phyloP scores from a whole-genome alignment of 1,140 invertebrate species.

The Platorchestia sp. region DNA sequence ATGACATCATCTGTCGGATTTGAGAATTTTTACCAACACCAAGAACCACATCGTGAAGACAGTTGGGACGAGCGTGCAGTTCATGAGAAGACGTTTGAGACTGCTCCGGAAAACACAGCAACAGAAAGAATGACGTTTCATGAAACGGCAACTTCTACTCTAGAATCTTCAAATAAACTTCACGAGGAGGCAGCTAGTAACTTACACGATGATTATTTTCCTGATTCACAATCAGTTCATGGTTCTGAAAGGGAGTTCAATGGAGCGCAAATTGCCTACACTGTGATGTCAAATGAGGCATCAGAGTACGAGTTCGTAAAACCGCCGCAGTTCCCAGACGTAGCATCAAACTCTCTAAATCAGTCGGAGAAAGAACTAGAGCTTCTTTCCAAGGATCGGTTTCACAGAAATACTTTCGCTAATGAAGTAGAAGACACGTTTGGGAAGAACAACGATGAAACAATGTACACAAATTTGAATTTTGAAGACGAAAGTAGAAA shows the following conservation, averaged over 20 bases:
- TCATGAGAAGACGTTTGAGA: neutral
- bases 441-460: neutral
- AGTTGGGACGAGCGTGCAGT: neutral
- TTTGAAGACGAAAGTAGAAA: neutral
- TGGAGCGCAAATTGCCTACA: neutral
- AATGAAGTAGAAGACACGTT: neutral
- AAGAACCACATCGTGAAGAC: neutral
- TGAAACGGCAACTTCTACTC: neutral
- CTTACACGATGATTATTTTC: neutral
- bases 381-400: neutral
- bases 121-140: neutral
- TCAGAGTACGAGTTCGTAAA: neutral
- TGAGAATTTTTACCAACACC: neutral
- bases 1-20: neutral
- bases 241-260: neutral
- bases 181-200: neutral
- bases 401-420: neutral
- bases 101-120: neutral
- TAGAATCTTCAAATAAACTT: neutral
- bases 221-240: neutral
- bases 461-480: neutral
- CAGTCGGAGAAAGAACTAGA: neutral
- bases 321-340: neutral
- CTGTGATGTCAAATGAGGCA: neutral
- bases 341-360: neutral